A percentile compares a stretch with the other conserved stretches of the same genome.
phyloP scores from a whole-genome alignment of 30 jellyfish, hydroid and myxozoan genomes.

The Aurelia sp. region DNA sequence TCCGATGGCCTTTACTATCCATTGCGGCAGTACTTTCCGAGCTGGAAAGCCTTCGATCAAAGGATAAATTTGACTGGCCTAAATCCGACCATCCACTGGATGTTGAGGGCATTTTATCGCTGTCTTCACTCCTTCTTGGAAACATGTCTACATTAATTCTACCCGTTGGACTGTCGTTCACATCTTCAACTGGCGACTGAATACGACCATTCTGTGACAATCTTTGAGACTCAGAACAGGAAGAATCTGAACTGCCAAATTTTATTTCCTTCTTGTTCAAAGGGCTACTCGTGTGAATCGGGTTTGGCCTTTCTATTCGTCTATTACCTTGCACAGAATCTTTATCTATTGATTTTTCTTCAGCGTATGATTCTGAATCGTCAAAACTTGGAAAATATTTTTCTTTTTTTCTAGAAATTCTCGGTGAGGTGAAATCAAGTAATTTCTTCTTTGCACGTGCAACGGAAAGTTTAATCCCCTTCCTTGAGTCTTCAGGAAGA shows the following conservation, averaged over 20 bases:
- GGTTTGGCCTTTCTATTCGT: background rate
- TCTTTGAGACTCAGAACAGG: background rate
- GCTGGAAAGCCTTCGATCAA: background rate
- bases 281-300: background rate
- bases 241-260: background rate
- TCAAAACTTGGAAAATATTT: background rate
- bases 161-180: background rate
- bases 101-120: background rate
- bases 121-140: background rate
- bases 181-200: background rate
- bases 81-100: background rate
- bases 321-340: background rate
- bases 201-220: background rate
- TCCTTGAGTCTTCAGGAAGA: conserved; percentile 5
- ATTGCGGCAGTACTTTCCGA: background rate
- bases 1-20: background rate
- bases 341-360: background rate
- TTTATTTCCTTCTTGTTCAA: background rate
- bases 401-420: conserved; percentile 33
- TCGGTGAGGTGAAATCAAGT: conserved; percentile 36
- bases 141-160: background rate
- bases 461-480: conserved; percentile 11
- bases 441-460: conserved; percentile 43
- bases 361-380: background rate
- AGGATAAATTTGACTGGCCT: background rate